Base-by-base conservation (phyloP, 53 echinoderm and acorn worm genomes). In the Antedon mediterranea region DNA sequence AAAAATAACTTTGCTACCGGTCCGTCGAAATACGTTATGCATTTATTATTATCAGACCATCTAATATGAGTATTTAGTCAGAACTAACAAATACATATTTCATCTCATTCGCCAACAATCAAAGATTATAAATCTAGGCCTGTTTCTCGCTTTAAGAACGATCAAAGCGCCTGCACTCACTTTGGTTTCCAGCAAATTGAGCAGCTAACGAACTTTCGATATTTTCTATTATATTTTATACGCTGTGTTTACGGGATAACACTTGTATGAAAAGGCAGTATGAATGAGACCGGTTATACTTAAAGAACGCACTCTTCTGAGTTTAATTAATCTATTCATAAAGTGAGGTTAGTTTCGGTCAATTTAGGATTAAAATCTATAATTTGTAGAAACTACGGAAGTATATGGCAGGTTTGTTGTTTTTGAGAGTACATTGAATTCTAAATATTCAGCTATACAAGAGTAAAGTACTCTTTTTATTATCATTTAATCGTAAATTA, bases 281-380 rank as follows among this genome's bases (percentile, higher is more conserved):
- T 57, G 13, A 57, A 57, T 57, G 57, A 57, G 23, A 18, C 23
- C 57, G 57, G 57, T 23, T 57, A 57, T 23, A 11, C 14, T 57
- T 57, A 57, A 57, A 57, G 57, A 26, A 57, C 20, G 9, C 57
- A 23, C 20, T 57, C 57, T 57, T 2, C 11, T 23, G 57, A 6
- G 23, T 57, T 18, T 57, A 57, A 57, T 57, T 57, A 57, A 57
- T 57, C 57, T 57, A 11, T 57, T 57, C 57, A 57, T 57, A 1
- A 18, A 57, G 57, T 57, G 20, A 57, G 57, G 57, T 57, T 57
- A 57, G 57, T 57, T 11, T 57, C 57, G 57, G 57, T 57, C 57
- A 57, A 57, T 57, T 57, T 57, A 57, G 57, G 57, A 57, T 57
- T 57, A 57, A 37, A 57, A 57, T 57, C 57, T 57, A 57, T 57